Base-by-base conservation (phyloP, 1,140 invertebrate species). In the Ericerus pela region DNA sequence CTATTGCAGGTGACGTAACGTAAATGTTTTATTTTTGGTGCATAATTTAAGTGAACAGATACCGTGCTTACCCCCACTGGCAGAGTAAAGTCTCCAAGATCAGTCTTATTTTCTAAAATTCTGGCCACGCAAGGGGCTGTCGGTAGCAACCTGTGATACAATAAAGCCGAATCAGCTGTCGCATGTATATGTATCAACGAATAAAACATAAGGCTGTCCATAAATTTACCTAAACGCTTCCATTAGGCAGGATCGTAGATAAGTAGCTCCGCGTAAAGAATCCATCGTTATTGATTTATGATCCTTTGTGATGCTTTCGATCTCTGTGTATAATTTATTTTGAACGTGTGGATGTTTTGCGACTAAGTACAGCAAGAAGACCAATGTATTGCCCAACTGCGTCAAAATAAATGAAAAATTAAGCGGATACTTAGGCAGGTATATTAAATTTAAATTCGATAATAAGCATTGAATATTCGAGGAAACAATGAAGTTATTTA, bases 61-160 rank as follows among this genome's bases (percentile, higher is more conserved):
- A n/a, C n/a, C n/a, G 8, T 52, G 69, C 76, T 78, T 69, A 85
- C 84, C 70, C 86, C 88, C 59, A 82, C 74, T 28, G 82, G 79
- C 12, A 96, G 66, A 28, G 75, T 70, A 66, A 90, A 86, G 14
- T 81, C 87, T 30, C 76, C 79, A 2, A 95, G 70, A 33, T 79
- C 76, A 64, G 88, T 74, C 22, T 90, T 79, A 57, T 79, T 71
- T 54, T 89, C 84, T 11, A 87, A 66, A 27, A 94, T 79, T 60
- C 93, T 73, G 0, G 83, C 84, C 30, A 94, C 73, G 60, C 83
- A 85, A 2, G 87, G 80, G 1, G 88, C 84, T 14, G 88, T 89
- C 1, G 91, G 89, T 37, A 83, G 72, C 28, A 95, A 65, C 60
- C 85, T 74, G 62, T 24, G 55, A 33, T 58, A 52, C 57, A 56